Evolutionary conservation across 2,888 invertebrate genomes (phyloP), one percentile per base, ranked within the genome.

Genomic region (Xylophagus ater): DNA sequence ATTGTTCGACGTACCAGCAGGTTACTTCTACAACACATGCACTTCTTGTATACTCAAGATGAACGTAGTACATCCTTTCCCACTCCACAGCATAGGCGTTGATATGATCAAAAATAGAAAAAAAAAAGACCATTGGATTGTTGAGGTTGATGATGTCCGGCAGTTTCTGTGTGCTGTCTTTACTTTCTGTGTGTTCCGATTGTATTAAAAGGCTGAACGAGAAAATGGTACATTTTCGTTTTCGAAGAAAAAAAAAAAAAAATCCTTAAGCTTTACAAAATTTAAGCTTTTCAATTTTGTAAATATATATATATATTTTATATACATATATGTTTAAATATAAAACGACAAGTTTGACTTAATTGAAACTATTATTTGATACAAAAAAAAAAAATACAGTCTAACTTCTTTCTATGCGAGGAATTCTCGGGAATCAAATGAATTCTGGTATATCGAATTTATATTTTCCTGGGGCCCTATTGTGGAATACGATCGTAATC

Each of bases 171-270:
- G 31, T 40, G 44, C 41, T 41, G 39, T 41, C 30, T 44, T 36
- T 28, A 37, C 38, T 38, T 33, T 34, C 31, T 41, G 36, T 35
- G 32, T 38, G 40, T 37, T 37, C n/a, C 44, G 41, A 44, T 37
- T 38, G 36, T 41, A 38, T 19, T n/a, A 37, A 38, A 42, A 32
- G 41, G 41, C 41, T 38, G 41, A 25, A 14, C 19, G 18, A 26
- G 40, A 45, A 46, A 47, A 49, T 48, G 50, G 50, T 50, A 50
- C 50, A 49, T 50, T 43, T n/a, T 42, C 45, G 47, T 47, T 50
- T 48, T 42, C 49, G 50, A 44, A 40, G 43, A 42, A 44, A 42
- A 10, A 29, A 24, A 44, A 40, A 43, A 42, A 44, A 42, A 10
- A 29, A 24, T 34, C 34, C 42, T 34, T 38, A 40, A 40, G 30